Evolutionary conservation across 2,113 vertebrate genomes (phyloP).

Genomic region (Mesitornis unicolor): DNA sequence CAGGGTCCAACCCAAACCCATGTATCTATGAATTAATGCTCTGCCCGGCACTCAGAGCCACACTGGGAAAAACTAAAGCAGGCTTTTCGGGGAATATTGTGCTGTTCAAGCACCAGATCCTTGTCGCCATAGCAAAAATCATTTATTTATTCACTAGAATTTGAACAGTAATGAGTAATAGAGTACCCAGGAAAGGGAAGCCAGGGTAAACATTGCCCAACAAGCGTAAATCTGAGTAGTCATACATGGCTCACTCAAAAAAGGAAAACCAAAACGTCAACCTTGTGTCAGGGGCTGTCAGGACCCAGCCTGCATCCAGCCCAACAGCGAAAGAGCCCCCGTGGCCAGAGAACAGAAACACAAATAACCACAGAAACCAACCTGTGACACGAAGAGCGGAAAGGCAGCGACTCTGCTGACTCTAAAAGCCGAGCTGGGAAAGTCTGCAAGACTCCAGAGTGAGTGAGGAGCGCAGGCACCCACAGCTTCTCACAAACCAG

Average conservation of each 20-base stretch:
- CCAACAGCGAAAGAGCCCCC: background rate
- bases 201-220: background rate
- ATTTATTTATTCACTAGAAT: background rate
- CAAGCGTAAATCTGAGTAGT: background rate
- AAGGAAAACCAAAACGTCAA: background rate
- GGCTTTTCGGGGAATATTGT: background rate
- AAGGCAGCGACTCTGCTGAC: background rate
- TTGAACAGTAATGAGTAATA: background rate
- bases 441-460: background rate
- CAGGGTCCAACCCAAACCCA: background rate
- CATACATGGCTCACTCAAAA: background rate
- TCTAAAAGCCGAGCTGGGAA: background rate
- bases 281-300: background rate
- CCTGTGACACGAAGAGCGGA: rapidly evolving
- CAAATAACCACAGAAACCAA: background rate
- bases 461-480: background rate
- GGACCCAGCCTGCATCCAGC: background rate
- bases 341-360: background rate
- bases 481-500: background rate
- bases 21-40: background rate
- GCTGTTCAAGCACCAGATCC: background rate
- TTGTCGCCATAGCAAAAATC: background rate
- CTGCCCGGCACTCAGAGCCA: background rate
- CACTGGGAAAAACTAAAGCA: background rate
- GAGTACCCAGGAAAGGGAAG: background rate